Conservation (phyloP, 2,888 invertebrate genomes). For the Palloptera scutellata region DNA sequence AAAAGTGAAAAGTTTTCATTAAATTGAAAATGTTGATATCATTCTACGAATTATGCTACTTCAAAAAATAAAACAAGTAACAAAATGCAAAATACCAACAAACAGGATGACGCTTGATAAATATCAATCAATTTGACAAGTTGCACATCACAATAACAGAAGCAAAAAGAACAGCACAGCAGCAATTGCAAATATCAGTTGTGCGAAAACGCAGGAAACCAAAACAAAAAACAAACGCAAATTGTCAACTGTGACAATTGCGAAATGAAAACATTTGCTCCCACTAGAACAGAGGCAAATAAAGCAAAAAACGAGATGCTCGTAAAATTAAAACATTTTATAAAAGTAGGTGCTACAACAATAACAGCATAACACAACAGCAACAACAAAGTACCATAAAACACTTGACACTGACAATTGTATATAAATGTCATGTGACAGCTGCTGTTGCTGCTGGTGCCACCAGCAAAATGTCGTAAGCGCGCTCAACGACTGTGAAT, state of each 20-base stretch:
- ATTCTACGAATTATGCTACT: neutral
- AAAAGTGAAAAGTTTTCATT: neutral
- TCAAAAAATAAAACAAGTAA: neutral
- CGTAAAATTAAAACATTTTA: too few relatives aligned
- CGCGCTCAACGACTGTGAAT: too few relatives aligned
- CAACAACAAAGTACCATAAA: slow-evolving; percentile 9
- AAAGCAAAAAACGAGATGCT: too few relatives aligned
- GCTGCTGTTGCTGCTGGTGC: too few relatives aligned
- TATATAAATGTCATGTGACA: neutral
- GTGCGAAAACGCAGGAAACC: too few relatives aligned
- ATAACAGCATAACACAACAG: slow-evolving; percentile 17
- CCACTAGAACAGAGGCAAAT: too few relatives aligned
- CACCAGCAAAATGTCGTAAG: too few relatives aligned
- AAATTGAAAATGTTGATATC: slow-evolving; percentile 1
- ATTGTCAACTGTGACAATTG: too few relatives aligned
- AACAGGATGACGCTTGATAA: slow-evolving; percentile 24
- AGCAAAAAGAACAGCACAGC: neutral
- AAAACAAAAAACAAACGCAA: too few relatives aligned
- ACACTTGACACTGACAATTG: slow-evolving; percentile 29
- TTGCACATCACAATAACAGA: slow-evolving; percentile 17
- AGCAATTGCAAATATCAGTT: too few relatives aligned
- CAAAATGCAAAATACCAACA: neutral
- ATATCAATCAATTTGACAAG: slow-evolving; percentile 27
- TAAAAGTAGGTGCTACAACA: neutral
- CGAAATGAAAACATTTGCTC: too few relatives aligned